phyloP scores from a whole-genome alignment of 2,888 invertebrate genomes.

The Heliconius hortense region DNA sequence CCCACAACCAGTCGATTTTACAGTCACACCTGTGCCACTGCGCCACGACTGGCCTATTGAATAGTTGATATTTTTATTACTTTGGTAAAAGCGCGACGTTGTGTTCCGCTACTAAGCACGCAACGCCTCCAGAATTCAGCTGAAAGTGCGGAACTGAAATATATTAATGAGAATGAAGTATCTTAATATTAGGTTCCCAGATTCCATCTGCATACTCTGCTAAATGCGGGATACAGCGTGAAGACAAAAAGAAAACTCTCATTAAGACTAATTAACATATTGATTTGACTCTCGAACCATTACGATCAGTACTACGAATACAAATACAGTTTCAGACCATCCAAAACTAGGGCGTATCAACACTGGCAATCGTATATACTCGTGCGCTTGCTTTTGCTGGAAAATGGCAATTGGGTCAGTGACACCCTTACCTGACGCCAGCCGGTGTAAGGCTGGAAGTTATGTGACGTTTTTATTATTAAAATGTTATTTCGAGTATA shows the following conservation, averaged over 20 bases:
- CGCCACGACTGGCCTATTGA: no score
- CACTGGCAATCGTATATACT: conserved; percentile 29
- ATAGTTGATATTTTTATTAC: no score
- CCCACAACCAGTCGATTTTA: no score
- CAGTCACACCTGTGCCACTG: no score
- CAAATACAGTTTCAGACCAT: conserved; percentile 18
- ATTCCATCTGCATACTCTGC: neutral
- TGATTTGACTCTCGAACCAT: conserved; percentile 29
- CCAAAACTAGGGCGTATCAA: conserved; percentile 32
- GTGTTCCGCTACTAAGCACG: no score
- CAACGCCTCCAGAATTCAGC: no score
- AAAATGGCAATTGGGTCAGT: conserved; percentile 40
- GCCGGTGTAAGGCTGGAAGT: neutral
- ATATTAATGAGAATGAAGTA: no score
- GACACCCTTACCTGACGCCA: conserved; percentile 30
- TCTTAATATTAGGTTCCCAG: neutral
- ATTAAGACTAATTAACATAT: conserved; percentile 24
- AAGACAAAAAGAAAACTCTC: neutral
- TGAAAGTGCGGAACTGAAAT: no score
- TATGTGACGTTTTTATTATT: neutral
- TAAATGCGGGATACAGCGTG: no score
- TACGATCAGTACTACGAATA: conserved; percentile 20
- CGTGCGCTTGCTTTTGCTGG: conserved; percentile 26
- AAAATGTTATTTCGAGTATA: neutral
- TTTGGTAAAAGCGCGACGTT: no score